phyloP scores from a whole-genome alignment of 2,797 vertebrate genomes.

The Sebastes wilsoni region DNA sequence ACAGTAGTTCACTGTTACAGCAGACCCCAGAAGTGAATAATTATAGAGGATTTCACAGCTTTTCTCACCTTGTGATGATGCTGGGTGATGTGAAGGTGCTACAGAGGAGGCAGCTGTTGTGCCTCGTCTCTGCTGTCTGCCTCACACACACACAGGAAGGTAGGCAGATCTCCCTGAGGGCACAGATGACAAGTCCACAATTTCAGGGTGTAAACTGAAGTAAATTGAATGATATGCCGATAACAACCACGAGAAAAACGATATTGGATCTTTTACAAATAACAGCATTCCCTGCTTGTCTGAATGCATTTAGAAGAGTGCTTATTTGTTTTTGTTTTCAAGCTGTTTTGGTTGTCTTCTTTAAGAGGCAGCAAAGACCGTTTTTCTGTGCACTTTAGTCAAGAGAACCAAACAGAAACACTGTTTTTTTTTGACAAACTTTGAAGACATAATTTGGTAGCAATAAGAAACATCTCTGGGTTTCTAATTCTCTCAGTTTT shows the following conservation, averaged over 20 bases:
- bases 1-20: background rate
- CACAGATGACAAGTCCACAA: background rate
- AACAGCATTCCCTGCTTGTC: background rate
- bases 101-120: background rate
- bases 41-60: background rate
- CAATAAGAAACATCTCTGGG: background rate
- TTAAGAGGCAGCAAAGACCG: background rate
- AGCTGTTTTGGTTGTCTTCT: background rate
- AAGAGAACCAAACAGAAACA: background rate
- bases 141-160: background rate
- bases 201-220: slow-evolving; percentile 8
- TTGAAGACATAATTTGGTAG: background rate
- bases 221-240: background rate
- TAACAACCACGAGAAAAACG: background rate
- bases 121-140: background rate
- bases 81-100: background rate
- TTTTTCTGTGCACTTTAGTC: background rate
- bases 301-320: background rate
- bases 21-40: background rate
- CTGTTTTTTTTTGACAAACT: background rate
- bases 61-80: slow-evolving; percentile 9
- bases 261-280: background rate
- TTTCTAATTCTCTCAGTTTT: background rate
- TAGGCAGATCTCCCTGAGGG: background rate
- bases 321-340: background rate